Evolutionary conservation across 2,888 invertebrate species (phyloP), one percentile per base, ranked within the genome.

Genomic region (Galerucella pusilla): DNA sequence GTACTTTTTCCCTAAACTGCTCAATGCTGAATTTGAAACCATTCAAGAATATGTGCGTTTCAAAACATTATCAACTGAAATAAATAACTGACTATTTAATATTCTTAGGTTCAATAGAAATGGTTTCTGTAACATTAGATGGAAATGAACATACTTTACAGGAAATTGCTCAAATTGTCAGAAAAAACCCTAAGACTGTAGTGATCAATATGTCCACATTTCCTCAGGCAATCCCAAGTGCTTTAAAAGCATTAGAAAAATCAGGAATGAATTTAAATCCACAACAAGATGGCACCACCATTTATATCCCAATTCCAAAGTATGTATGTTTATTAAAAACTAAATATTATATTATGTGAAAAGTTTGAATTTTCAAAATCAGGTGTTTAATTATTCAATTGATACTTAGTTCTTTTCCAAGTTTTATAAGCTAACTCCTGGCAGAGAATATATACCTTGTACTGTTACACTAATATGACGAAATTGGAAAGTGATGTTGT

Each of bases 191-290:
- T 0, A 96, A 97, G 87, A 91, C 94, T 2, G 90, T 97, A 71
- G 91, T 97, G 0, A 89, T 98, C 12, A 96, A 97, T 86, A 92
- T 96, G 90, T 88, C 93, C 68, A 90, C 93, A 0, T 95, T 96
- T 86, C 97, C 98, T 0, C 96, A 96, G 90, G 94, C 94, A 10
- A 94, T 96, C 82, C 94, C 95, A 10, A 90, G 92, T 79, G 94
- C 94, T 7, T 82, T 97, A 45, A 92, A 93, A 84, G 92, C 95
- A 2, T 91, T 98, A 66, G 88, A 90, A 71, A 91, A 91, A 54
- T 96, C 96, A 75, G 97, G 97, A 11, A 91, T 98, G 90, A 97
- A 97, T 87, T 88, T 98, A 72, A 97, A 96, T 88, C 97, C 97
- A 0, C 97, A 98, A 85, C 97, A 97, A 87, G 98, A 98, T 85